Base-by-base conservation (phyloP, 1,140 invertebrate species). In the Papilio polytes region DNA sequence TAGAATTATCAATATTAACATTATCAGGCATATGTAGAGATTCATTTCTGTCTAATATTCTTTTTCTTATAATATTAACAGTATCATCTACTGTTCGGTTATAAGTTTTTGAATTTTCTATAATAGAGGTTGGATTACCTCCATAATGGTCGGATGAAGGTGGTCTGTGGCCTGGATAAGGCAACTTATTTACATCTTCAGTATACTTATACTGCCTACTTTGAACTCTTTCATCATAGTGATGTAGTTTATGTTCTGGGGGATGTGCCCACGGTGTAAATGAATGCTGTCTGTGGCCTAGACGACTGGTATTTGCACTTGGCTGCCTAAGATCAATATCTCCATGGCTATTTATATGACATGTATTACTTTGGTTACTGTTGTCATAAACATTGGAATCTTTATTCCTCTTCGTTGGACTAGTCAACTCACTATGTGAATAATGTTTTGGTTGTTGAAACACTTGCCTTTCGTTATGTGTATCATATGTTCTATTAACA, bases 111-210 rank as follows among this genome's bases (percentile, higher is more conserved):
- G 91, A 91, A n/a, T 90, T 90, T 80, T 90, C 90, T 79, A 86
- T 89, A 26, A 81, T 81, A 51, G 90, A 82, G n/a, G 87, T 84
- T 79, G 90, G 83, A 80, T 89, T 94, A 4, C 88, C 80, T 26
- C 89, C 90, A 88, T 94, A 95, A 81, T 95, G 91, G 80, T 95
- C 94, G 73, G 92, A 93, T n/a, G 93, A 81, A 15, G 92, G 94
- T 44, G 94, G 93, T 72, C 94, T 89, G 76, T 94, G 94, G 15
- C 92, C 92, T 73, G 88, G 83, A 80, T 91, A 91, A 70, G 87
- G 85, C 48, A 83, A 53, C 83, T 88, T 91, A 74, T 85, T 85
- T 41, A 70, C 46, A 44, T 91, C 86, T 31, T 85, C 85, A 82
- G 80, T 41, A 48, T 84, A 82, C 74, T 46, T 84, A 74, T 78